Evolutionary conservation across 2,113 vertebrate genomes (phyloP).

Genomic region (Oenanthe melanoleuca): DNA sequence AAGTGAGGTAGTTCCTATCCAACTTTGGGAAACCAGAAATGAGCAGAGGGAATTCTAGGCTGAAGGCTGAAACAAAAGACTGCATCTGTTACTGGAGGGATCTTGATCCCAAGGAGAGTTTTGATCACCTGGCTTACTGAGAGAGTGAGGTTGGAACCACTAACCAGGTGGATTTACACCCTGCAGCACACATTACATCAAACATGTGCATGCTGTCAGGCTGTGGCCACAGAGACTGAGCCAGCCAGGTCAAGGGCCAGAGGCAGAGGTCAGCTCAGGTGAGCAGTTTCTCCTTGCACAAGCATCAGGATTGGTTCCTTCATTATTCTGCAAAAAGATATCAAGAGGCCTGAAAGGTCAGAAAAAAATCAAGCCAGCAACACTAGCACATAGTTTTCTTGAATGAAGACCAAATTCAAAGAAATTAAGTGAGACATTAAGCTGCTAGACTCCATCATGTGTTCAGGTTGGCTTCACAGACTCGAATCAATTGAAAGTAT

Average conservation of each 20-base stretch:
- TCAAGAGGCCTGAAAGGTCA: not conserved
- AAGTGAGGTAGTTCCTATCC: not conserved
- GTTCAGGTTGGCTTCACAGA: not conserved
- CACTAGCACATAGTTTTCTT: not conserved
- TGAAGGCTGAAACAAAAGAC: not conserved
- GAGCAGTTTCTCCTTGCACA: rapidly evolving
- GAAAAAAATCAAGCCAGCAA: not conserved
- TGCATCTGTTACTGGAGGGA: not conserved
- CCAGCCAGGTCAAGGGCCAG: not conserved
- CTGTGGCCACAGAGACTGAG: not conserved
- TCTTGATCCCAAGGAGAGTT: not conserved
- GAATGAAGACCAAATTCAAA: not conserved
- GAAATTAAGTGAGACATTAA: not conserved
- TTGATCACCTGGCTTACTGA: not conserved
- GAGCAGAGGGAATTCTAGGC: not conserved
- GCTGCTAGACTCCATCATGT: not conserved
- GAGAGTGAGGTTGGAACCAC: not conserved
- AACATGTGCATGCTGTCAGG: not conserved
- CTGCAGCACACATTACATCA: not conserved
- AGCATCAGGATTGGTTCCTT: rapidly evolving
- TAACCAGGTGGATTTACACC: not conserved
- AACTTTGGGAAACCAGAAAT: not conserved
- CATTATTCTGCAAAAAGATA: not conserved
- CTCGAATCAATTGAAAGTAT: constrained; percentile 6
- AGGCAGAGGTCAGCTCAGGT: not conserved